phyloP scores from a whole-genome alignment of 2,113 vertebrate genomes.

The Calidris pygmaea region DNA sequence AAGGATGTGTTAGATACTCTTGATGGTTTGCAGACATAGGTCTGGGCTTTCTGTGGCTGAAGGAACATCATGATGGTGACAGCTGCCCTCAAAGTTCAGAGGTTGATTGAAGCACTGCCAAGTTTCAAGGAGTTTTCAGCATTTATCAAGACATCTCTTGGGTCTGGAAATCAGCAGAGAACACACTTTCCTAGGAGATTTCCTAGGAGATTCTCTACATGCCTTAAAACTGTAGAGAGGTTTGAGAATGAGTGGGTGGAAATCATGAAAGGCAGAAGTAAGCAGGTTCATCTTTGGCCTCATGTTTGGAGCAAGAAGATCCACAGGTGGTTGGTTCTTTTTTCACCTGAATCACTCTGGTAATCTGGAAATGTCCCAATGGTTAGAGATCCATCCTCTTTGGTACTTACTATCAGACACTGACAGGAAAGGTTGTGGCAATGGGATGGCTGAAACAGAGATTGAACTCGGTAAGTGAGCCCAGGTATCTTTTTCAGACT shows the following conservation, averaged over 20 bases:
- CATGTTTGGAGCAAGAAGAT: background rate
- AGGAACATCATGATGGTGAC: background rate
- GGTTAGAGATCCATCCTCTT: background rate
- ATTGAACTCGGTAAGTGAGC: background rate
- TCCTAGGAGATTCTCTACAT: background rate
- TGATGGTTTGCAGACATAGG: background rate
- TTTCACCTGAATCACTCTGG: background rate
- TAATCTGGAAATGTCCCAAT: background rate
- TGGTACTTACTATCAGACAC: background rate
- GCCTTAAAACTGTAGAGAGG: background rate
- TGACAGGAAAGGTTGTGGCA: background rate
- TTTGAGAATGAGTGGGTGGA: background rate
- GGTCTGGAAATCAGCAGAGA: background rate
- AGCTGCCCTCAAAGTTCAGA: background rate
- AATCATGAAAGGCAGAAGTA: background rate
- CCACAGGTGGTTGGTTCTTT: background rate
- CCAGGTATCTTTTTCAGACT: background rate
- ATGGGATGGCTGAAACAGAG: background rate
- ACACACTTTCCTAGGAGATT: background rate
- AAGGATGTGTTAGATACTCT: background rate
- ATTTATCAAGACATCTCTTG: background rate
- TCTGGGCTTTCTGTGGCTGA: background rate
- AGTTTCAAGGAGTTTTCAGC: background rate
- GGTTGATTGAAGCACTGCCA: background rate
- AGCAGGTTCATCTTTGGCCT: background rate